Conservation (phyloP, 2,113 vertebrate genomes). For the Pterocles gutturalis region DNA sequence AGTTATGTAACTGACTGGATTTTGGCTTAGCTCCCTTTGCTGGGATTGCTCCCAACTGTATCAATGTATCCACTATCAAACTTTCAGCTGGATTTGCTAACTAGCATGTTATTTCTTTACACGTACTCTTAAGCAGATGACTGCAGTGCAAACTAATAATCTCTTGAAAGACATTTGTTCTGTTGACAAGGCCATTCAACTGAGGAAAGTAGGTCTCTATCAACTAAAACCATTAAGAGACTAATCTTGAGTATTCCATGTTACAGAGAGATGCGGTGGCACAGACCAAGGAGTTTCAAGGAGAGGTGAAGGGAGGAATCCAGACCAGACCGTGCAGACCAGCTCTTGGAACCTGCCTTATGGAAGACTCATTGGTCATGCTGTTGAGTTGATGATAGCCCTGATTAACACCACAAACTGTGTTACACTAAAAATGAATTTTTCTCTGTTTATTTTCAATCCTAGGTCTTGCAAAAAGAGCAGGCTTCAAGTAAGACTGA, state of each 20-base stretch:
- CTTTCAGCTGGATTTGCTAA: background rate
- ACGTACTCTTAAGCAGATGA: background rate
- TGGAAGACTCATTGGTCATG: background rate
- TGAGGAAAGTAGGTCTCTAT: background rate
- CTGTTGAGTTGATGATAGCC: background rate
- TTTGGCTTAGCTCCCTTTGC: background rate
- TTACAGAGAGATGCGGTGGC: background rate
- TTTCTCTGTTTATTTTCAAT: background rate
- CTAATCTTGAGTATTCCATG: background rate
- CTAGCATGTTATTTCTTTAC: background rate
- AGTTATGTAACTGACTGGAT: background rate
- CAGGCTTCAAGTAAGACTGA: background rate
- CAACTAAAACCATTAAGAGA: background rate
- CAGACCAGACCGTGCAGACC: background rate
- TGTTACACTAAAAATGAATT: background rate
- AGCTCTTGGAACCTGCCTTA: background rate
- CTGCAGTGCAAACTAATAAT: background rate
- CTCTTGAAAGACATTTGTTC: background rate
- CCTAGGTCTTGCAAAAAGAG: background rate
- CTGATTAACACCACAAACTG: background rate
- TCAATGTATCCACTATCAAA: rapidly evolving
- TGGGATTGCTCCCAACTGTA: background rate
- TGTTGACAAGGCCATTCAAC: background rate
- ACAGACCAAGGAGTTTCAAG: background rate
- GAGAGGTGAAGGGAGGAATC: background rate